Conservation (phyloP, 2,888 invertebrate species). For the Drosophila kambysellisi region DNA sequence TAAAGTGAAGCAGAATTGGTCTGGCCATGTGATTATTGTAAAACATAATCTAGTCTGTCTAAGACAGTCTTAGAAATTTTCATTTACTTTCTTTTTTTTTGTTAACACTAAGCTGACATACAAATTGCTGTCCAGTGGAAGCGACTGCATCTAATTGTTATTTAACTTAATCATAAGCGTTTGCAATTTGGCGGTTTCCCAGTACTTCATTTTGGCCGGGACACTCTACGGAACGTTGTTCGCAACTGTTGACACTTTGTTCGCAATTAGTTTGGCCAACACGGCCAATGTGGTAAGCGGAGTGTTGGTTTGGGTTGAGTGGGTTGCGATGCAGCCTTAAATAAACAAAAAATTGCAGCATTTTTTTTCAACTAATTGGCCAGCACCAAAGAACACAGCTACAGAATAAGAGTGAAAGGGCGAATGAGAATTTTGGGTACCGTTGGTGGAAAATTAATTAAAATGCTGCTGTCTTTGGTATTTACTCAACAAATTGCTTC, state of each 20-base stretch:
- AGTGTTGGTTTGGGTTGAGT: conserved; percentile 32
- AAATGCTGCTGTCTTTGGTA: conserved; percentile 70
- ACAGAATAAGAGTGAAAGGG: conserved; percentile 4
- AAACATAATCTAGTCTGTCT: neutral
- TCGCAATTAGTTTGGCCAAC: conserved; percentile 66
- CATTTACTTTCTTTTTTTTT: neutral
- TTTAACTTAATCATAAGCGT: conserved; percentile 72
- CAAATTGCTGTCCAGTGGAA: conserved; percentile 14
- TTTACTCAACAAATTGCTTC: conserved; percentile 77
- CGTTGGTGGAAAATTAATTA: conserved; percentile 70
- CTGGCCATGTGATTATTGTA: neutral
- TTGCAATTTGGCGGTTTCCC: conserved; percentile 52
- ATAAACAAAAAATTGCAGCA: conserved; percentile 62
- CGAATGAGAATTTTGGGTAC: neutral
- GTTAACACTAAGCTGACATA: neutral
- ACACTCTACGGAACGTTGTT: conserved; percentile 14
- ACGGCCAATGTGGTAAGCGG: conserved; percentile 2
- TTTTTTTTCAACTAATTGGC: conserved; percentile 69
- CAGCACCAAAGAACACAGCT: conserved; percentile 31
- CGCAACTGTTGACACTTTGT: conserved; percentile 75
- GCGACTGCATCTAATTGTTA: conserved; percentile 70
- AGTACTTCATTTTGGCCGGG: conserved; percentile 6
- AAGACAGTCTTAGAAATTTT: neutral
- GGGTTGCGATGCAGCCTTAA: conserved; percentile 38
- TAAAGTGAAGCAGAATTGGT: neutral